phyloP scores from a whole-genome alignment of 2,797 vertebrate genomes.

The Chelmon rostratus region DNA sequence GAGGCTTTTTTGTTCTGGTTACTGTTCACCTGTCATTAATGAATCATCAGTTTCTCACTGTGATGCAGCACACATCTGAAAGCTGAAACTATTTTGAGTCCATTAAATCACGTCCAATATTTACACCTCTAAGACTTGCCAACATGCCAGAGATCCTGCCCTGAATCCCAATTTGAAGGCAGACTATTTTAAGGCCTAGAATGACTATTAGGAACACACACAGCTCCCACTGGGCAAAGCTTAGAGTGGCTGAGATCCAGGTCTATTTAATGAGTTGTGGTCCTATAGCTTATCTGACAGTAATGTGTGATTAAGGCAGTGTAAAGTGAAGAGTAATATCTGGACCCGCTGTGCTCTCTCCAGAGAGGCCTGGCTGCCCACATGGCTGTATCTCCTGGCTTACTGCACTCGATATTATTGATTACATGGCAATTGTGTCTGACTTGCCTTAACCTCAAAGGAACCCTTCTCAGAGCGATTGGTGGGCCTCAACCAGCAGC shows the following conservation, averaged over 20 bases:
- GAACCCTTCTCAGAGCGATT: slow-evolving; percentile 52
- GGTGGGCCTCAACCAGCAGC: slow-evolving; percentile 52
- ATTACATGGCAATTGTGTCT: slow-evolving; percentile 82
- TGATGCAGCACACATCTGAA: not conserved
- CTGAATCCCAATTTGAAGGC: slow-evolving; percentile 13
- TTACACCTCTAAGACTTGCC: slow-evolving; percentile 22
- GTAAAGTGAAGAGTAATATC: slow-evolving; percentile 70
- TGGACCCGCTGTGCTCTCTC: slow-evolving; percentile 47
- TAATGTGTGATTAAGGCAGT: slow-evolving; percentile 73
- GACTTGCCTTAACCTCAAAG: slow-evolving; percentile 79
- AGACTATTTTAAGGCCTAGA: slow-evolving; percentile 19
- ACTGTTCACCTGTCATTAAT: not conserved
- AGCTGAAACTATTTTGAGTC: slow-evolving; percentile 10
- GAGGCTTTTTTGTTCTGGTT: not conserved
- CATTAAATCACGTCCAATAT: slow-evolving; percentile 23
- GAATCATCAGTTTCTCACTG: slow-evolving; percentile 6
- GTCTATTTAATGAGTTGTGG: slow-evolving; percentile 58
- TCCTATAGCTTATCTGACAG: slow-evolving; percentile 56
- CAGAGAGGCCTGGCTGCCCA: slow-evolving; percentile 48
- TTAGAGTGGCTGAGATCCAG: slow-evolving; percentile 48
- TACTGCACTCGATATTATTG: slow-evolving; percentile 78
- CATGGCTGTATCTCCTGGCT: slow-evolving; percentile 58
- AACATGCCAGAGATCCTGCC: slow-evolving; percentile 15
- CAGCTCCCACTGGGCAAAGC: slow-evolving; percentile 34
- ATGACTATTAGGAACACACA: slow-evolving; percentile 30